A percentile compares a stretch with the other conserved stretches of the same genome.
Conservation (phyloP, 2,888 invertebrate species). For the Megastigmus dorsalis region DNA sequence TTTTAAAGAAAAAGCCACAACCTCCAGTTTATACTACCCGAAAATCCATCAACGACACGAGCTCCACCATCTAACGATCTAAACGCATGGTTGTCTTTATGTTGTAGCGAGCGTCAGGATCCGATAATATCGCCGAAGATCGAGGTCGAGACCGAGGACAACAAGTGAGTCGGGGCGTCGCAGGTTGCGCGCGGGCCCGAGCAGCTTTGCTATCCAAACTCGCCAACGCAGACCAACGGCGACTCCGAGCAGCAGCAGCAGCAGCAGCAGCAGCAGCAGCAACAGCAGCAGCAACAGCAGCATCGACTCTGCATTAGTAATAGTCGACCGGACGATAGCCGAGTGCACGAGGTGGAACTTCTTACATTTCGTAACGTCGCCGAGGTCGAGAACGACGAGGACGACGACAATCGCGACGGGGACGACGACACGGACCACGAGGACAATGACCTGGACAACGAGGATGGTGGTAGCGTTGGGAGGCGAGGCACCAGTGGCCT, state of each 20-base stretch:
- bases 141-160: constrained; percentile 67
- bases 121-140: constrained; percentile 69
- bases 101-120: constrained; percentile 72
- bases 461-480: constrained; percentile 59
- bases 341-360: constrained; percentile 46
- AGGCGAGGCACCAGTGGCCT: too few relatives aligned
- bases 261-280: constrained; percentile 2
- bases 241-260: not conserved
- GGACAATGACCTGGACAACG: constrained; percentile 47
- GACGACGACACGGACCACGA: constrained; percentile 55
- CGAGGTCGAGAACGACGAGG: constrained; percentile 30
- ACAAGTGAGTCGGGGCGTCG: constrained; percentile 63
- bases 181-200: constrained; percentile 47
- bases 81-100: too few relatives aligned
- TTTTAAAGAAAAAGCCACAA: too few relatives aligned
- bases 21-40: too few relatives aligned
- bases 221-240: too few relatives aligned
- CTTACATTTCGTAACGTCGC: too few relatives aligned
- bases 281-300: constrained; percentile 60
- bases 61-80: too few relatives aligned
- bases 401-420: constrained; percentile 38
- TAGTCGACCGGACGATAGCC: constrained; percentile 52
- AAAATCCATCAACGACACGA: too few relatives aligned
- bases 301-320: too few relatives aligned
- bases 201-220: too few relatives aligned